These are phyloP conservation scores for Maniola jurtina DNA, from an alignment of 1,140 invertebrate genomes.

Conservation along the genomic window DNA sequence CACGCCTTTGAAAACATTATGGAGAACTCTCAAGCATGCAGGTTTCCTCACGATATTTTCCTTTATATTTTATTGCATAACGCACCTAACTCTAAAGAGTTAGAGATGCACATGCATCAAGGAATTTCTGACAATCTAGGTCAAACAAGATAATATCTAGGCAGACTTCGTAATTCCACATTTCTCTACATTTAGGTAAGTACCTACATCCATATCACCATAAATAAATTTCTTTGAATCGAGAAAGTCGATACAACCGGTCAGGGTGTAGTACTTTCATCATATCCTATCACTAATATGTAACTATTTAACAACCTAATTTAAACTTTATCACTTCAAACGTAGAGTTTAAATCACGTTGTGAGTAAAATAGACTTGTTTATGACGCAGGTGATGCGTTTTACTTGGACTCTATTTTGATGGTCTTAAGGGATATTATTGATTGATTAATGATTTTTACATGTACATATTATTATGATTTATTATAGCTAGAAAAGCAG, in stretches of 20 bases:
- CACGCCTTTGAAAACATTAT: too few species aligned
- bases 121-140: too few species aligned
- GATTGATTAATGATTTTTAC: neutral
- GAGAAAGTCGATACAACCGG: slow-evolving; percentile 23
- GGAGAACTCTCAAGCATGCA: too few species aligned
- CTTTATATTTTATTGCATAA: too few species aligned
- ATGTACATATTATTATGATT: slow-evolving; percentile 20
- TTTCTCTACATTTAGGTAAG: neutral
- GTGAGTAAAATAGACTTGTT: neutral
- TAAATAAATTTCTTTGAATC: slow-evolving; percentile 18
- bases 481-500: slow-evolving; percentile 15
- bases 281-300: slow-evolving; percentile 18
- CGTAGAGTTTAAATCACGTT: slow-evolving; percentile 6
- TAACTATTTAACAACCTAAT: neutral
- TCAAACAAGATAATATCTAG: too few species aligned
- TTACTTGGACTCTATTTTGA: neutral
- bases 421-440: slow-evolving; percentile 4
- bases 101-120: too few species aligned
- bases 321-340: neutral
- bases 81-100: too few species aligned
- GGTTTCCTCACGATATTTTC: too few species aligned
- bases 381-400: slow-evolving; percentile 16
- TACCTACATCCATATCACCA: neutral
- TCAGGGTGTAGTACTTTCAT: slow-evolving; percentile 23
- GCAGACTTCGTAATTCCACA: neutral